phyloP scores from a whole-genome alignment of 2,888 invertebrate species.

The Pycnomerus fuliginosus region DNA sequence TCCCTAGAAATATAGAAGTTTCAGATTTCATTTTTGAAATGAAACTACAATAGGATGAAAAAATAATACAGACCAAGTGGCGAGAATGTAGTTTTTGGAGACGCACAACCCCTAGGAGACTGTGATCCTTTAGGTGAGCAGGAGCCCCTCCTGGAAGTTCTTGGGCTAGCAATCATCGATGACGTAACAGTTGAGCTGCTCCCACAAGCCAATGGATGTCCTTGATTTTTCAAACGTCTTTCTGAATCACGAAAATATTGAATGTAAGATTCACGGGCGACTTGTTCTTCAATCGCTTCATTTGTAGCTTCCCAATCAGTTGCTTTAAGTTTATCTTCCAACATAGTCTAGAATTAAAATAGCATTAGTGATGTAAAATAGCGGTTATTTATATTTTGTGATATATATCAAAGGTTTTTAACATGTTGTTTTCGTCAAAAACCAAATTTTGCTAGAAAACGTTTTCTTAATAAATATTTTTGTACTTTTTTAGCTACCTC shows the following conservation, averaged over 20 bases:
- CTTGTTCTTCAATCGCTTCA: conserved; percentile 86
- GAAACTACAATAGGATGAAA: no score
- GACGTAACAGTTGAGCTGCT: conserved; percentile 50
- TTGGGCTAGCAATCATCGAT: conserved; percentile 42
- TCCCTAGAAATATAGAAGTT: no score
- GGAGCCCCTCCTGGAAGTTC: conserved; percentile 46
- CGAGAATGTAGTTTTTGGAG: conserved; percentile 40
- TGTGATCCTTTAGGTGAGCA: conserved; percentile 49
- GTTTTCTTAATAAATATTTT: no score
- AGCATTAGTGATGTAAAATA: no score
- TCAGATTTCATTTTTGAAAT: no score
- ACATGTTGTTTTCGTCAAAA: no score
- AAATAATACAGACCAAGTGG: no score
- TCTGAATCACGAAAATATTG: conserved; percentile 59
- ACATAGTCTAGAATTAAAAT: conserved; percentile 67
- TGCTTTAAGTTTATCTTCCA: conserved; percentile 84
- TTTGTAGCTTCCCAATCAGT: conserved; percentile 92
- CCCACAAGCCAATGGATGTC: conserved; percentile 45
- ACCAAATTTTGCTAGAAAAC: no score
- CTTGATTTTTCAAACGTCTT: conserved; percentile 48
- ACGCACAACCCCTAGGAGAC: conserved; percentile 46
- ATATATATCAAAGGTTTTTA: no score
- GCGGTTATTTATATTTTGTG: no score
- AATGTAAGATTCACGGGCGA: conserved; percentile 80
- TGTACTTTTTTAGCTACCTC: no score